These are phyloP conservation scores for Thalassophryne amazonica DNA, from an alignment of 2,797 vertebrate genomes.

Conservation along the genomic window DNA sequence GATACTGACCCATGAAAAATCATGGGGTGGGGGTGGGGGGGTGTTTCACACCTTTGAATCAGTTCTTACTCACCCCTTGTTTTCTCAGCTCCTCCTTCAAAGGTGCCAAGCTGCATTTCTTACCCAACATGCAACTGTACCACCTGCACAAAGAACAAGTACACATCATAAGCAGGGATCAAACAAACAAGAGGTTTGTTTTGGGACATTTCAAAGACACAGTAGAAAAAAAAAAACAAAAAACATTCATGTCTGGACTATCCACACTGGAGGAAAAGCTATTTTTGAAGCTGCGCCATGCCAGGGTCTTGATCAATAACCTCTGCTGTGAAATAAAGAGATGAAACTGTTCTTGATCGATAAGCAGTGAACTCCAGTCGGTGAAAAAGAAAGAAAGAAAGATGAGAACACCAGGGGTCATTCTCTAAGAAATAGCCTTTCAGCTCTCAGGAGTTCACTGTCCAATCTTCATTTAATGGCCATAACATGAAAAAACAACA, in stretches of 20 bases:
- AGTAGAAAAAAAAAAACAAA: conserved; percentile 7
- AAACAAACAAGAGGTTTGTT: conserved; percentile 25
- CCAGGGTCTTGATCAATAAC: conserved; percentile 61
- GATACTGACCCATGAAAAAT: too few species aligned
- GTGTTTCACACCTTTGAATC: conserved; percentile 11
- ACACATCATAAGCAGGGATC: conserved; percentile 46
- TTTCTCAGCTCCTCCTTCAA: conserved; percentile 95
- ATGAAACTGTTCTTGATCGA: conserved; percentile 41
- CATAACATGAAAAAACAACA: background rate
- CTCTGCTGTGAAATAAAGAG: conserved; percentile 45
- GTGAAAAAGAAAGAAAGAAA: conserved; percentile 7
- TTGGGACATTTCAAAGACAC: conserved; percentile 17
- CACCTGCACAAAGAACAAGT: conserved; percentile 81
- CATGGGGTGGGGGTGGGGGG: too few species aligned
- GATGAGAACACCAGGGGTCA: conserved; percentile 24
- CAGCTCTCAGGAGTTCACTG: background rate
- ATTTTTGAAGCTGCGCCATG: conserved; percentile 54
- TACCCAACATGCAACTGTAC: conserved; percentile 99
- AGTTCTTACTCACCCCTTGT: conserved; percentile 91
- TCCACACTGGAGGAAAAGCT: conserved; percentile 14
- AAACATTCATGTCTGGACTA: conserved; percentile 15
- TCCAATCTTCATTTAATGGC: background rate
- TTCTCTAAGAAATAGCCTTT: background rate
- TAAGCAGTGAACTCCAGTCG: conserved; percentile 22
- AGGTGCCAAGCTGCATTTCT: conserved; percentile 95